phyloP scores from a whole-genome alignment of 2,888 invertebrate genomes.

The Dorcus parallelipipedus region DNA sequence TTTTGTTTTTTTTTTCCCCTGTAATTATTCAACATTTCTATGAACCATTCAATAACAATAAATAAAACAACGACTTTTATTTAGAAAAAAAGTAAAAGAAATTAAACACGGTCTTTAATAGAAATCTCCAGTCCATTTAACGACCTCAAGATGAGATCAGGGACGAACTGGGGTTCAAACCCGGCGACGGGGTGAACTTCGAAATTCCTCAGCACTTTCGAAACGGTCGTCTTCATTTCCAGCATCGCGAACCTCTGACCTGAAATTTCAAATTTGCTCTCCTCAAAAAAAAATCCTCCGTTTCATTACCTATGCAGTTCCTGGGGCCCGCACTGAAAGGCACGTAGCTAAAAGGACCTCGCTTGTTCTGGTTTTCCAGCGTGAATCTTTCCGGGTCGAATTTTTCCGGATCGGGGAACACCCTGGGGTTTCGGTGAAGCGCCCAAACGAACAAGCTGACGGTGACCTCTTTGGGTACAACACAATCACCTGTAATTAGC shows the following conservation, averaged over 20 bases:
- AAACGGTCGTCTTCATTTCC: conserved; percentile 52
- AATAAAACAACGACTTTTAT: no score
- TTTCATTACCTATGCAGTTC: conserved; percentile 31
- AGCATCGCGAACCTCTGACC: conserved; percentile 50
- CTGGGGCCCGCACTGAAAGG: conserved; percentile 42
- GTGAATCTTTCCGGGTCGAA: conserved; percentile 43
- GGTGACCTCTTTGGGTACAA: conserved; percentile 16
- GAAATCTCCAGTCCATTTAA: conserved; percentile 41
- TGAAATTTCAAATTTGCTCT: not conserved
- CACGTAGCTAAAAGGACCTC: conserved; percentile 38
- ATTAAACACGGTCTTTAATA: no score
- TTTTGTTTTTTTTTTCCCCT: no score
- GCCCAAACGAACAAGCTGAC: conserved; percentile 9
- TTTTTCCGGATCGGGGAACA: conserved; percentile 47
- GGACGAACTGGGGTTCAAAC: conserved; percentile 45
- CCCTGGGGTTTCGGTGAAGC: conserved; percentile 46
- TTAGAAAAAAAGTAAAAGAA: no score
- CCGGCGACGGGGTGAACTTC: conserved; percentile 27
- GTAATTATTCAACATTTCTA: no score
- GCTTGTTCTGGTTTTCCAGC: conserved; percentile 31
- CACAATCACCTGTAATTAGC: conserved; percentile 5
- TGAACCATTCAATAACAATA: no score
- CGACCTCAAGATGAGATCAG: conserved; percentile 50
- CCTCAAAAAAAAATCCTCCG: no score
- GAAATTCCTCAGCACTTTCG: conserved; percentile 51